phyloP scores from a whole-genome alignment of 1,140 invertebrate genomes.

The Drusus annulatus region DNA sequence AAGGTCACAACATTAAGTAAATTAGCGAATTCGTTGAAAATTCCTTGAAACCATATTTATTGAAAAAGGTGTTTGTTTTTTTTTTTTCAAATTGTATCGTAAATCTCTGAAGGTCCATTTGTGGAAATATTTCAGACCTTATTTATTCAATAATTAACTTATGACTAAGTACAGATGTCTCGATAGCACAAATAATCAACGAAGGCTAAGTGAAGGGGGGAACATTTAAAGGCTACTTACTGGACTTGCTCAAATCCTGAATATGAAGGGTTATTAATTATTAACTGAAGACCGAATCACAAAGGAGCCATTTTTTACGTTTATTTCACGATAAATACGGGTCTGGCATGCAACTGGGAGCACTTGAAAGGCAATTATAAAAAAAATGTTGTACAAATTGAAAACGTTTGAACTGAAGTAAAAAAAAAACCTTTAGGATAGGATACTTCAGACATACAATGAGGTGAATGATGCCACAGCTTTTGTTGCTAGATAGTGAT shows the following conservation, averaged over 20 bases:
- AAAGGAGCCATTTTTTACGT: not conserved
- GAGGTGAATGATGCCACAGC: no score
- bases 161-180: not conserved
- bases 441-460: no score
- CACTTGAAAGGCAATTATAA: not conserved
- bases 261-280: slow-evolving; percentile 29
- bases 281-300: not conserved
- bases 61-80: no score
- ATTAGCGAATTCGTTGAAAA: no score
- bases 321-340: not conserved
- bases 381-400: not conserved
- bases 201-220: not conserved
- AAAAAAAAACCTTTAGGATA: not conserved
- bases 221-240: not conserved
- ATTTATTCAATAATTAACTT: not conserved
- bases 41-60: no score
- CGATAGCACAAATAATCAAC: not conserved
- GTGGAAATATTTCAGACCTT: no score
- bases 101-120: no score
- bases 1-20: no score
- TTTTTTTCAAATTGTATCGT: no score
- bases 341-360: not conserved
- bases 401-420: not conserved
- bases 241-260: not conserved
- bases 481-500: no score